These are phyloP conservation scores for Rana temporaria DNA, from an alignment of 2,113 vertebrate species.

Conservation along the genomic window DNA sequence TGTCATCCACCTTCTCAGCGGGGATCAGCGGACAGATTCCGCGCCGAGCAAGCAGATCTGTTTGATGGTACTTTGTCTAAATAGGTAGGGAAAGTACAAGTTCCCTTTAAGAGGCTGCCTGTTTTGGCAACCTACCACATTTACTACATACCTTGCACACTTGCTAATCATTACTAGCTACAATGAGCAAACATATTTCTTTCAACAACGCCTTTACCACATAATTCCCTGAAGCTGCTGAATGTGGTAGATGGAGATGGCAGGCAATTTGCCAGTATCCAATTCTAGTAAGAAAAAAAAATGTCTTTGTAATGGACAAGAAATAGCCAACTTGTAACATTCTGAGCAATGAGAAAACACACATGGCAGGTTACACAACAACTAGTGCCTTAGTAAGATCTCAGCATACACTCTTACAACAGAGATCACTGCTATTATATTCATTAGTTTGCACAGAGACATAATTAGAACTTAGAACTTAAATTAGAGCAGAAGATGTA, in stretches of 20 bases:
- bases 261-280: not conserved
- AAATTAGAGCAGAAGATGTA: constrained; percentile 23
- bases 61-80: no score
- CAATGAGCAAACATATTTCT: not conserved
- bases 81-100: no score
- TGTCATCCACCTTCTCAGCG: no score
- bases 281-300: constrained; percentile 22
- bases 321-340: not conserved
- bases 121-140: not conserved
- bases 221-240: not conserved
- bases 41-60: no score
- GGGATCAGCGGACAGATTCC: no score
- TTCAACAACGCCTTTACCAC: constrained; percentile 15
- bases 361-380: no score
- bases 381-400: no score
- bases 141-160: constrained; percentile 16
- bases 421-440: constrained; percentile 16
- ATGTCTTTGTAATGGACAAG: constrained; percentile 4
- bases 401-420: no score
- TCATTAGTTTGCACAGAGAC: not conserved
- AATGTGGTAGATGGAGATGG: not conserved
- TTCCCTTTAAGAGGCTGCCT: no score
- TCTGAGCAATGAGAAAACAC: not conserved
- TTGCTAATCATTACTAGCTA: constrained; percentile 4
- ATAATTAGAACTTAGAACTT: constrained; percentile 26